Evolutionary conservation across 2,797 vertebrate genomes (phyloP), one percentile per base, ranked within the genome.

Genomic region (Rhadinocentrus ornatus): DNA sequence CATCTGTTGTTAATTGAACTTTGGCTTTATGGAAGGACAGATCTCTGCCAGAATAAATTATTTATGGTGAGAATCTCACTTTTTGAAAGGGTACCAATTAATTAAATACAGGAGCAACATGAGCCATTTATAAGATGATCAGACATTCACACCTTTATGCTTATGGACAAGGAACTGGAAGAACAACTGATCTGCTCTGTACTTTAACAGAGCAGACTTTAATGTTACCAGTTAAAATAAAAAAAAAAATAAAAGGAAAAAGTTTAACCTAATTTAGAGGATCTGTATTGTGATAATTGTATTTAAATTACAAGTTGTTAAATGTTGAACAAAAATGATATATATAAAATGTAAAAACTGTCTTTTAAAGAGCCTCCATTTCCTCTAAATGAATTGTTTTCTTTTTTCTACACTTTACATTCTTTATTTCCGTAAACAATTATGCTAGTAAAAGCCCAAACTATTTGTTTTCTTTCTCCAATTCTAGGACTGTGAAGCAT

Each of bases 401-500:
- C 3, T 24, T 11, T 50, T 76, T 44, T 29, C 18, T 55, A 3
- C 2, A 3, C 3, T 57, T 50, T 27, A 16, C 3, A 2, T 24
- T 8, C 50, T 56, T 53, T 1, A 31, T 26, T 39, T 62, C 5
- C 52, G 22, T 54, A 12, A 44, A 12, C 11, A 37, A 18, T 54
- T 1, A 22, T 29, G 22, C 31, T 24, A 6, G 24, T 31, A 61
- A 37, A 54, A 15, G 13, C 37, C n/a, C 16, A 60, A 75, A 66
- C 15, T 6, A 48, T 26, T n/a, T 13, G 5, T 41, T 16, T 41
- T 59, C 2, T 66, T 41, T 50, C 29, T 71, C 71, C 48, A 32
- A 56, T 92, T 73, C 11, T 48, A 99, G 98, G 97, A 98, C 90
- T 99, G 98, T 0, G 97, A 99, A 90, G 94, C 96, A 0, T 98